phyloP scores from a whole-genome alignment of 1,140 invertebrate genomes.

The Caenorhabditis elegans region DNA sequence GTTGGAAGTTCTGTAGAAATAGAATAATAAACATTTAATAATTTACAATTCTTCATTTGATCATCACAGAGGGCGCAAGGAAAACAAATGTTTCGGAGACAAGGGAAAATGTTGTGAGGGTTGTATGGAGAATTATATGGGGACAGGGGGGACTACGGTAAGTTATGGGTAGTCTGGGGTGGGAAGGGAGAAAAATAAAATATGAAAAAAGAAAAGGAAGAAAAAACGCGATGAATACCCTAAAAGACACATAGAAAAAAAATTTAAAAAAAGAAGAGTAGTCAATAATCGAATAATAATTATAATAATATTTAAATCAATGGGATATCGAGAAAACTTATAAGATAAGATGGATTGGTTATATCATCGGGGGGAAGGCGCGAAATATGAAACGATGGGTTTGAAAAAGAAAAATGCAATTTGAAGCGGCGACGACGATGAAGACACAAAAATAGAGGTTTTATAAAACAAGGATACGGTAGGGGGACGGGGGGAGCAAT shows the following conservation, averaged over 20 bases:
- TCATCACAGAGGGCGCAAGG: constrained; percentile 21
- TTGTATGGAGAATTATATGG: neutral
- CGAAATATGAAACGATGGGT: no score
- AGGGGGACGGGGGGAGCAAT: neutral
- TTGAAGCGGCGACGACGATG: neutral
- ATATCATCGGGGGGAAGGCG: neutral
- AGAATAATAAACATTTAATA: no score
- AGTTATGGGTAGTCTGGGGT: neutral
- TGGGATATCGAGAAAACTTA: neutral
- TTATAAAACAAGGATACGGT: constrained; percentile 5
- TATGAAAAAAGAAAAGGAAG: neutral
- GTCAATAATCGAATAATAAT: neutral
- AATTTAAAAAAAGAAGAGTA: neutral
- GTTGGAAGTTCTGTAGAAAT: no score
- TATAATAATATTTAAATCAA: neutral
- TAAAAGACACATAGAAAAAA: neutral
- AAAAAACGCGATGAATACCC: constrained; percentile 21
- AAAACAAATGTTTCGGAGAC: constrained; percentile 25
- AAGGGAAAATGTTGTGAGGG: no score
- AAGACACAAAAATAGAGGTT: neutral
- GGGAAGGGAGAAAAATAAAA: neutral
- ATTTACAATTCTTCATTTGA: constrained; percentile 26
- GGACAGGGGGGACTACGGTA: neutral
- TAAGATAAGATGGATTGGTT: neutral
- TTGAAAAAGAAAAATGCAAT: neutral